These are phyloP conservation scores for Bucorvus abyssinicus DNA, from an alignment of 2,797 vertebrate species.

Conservation along the genomic window DNA sequence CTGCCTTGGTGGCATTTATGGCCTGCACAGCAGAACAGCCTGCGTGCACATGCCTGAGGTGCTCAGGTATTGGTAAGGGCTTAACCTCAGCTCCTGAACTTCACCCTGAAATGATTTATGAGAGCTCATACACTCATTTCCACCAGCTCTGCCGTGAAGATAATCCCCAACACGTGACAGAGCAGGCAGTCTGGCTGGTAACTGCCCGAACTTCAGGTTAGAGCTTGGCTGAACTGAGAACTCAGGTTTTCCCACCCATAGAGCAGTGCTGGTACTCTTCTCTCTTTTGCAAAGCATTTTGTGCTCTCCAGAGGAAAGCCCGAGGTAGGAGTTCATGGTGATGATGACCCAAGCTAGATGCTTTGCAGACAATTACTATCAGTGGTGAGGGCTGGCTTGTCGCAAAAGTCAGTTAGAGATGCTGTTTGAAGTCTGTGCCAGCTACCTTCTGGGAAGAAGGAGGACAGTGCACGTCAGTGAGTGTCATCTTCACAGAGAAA, in stretches of 20 bases:
- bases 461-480: background rate
- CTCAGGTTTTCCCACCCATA: background rate
- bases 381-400: background rate
- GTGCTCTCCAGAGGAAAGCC: background rate
- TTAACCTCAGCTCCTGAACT: background rate
- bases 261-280: background rate
- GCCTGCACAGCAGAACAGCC: background rate
- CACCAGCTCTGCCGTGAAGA: background rate
- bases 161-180: background rate
- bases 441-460: background rate
- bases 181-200: background rate
- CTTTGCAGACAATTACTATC: background rate
- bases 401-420: background rate
- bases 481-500: background rate
- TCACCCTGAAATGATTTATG: background rate
- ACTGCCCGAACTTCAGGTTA: background rate
- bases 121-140: background rate
- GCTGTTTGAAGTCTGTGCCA: background rate
- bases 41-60: fast-evolving
- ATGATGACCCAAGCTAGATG: background rate
- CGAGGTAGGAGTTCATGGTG: background rate
- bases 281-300: background rate
- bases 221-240: background rate
- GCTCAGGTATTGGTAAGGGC: background rate
- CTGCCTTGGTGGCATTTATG: background rate